Conservation (phyloP, 2,888 invertebrate species). For the Lycophotia porphyrea region DNA sequence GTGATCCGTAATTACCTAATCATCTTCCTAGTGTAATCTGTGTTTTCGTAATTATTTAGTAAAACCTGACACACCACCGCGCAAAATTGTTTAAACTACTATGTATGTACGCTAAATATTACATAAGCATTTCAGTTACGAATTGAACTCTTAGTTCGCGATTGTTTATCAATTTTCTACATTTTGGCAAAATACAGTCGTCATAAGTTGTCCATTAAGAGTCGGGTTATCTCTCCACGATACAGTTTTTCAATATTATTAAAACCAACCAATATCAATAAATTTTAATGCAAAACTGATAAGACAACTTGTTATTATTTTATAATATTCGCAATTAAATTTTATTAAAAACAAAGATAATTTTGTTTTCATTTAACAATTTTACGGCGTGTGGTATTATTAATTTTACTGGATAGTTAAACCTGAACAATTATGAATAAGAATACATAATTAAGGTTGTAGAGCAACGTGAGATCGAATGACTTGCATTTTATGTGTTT, state of each 20-base stretch:
- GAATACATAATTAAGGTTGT: background rate
- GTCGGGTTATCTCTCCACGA: conserved; percentile 38
- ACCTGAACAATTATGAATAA: conserved; percentile 11
- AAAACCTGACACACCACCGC: background rate
- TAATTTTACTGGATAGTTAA: conserved; percentile 8
- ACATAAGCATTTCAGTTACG: conserved; percentile 32
- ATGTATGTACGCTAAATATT: conserved; percentile 26
- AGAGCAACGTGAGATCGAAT: background rate
- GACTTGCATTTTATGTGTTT: background rate
- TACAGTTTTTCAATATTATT: conserved; percentile 13
- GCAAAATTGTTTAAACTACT: conserved; percentile 16
- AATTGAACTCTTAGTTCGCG: conserved; percentile 12
- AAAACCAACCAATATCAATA: conserved; percentile 30
- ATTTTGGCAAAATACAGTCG: conserved; percentile 27
- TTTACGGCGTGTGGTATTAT: conserved; percentile 18
- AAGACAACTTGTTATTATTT: conserved; percentile 37
- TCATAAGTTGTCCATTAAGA: conserved; percentile 16
- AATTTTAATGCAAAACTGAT: conserved; percentile 32
- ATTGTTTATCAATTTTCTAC: conserved; percentile 46
- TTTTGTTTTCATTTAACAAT: conserved; percentile 23
- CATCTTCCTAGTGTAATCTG: conserved; percentile 2
- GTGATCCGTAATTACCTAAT: conserved; percentile 8
- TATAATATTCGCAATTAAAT: conserved; percentile 22
- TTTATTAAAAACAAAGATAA: conserved; percentile 31
- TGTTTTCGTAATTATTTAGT: conserved; percentile 7